These are phyloP conservation scores for Hoplodrina ambigua DNA, from an alignment of 2,888 invertebrate species.

Conservation along the genomic window DNA sequence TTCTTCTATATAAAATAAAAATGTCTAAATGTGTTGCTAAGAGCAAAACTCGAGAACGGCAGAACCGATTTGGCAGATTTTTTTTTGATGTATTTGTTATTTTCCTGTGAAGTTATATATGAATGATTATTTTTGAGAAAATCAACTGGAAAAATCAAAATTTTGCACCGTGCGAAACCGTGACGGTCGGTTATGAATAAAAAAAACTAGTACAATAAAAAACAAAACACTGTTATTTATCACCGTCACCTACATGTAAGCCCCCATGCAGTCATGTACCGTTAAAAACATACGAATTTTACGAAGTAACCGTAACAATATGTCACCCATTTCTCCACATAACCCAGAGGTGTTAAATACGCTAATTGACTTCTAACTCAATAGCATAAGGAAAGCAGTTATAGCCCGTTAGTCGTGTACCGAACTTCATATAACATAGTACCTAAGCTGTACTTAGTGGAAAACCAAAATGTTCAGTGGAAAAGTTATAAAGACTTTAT, in stretches of 20 bases:
- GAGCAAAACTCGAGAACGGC: too few species aligned
- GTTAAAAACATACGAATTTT: conserved; percentile 63
- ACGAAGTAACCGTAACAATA: conserved; percentile 71
- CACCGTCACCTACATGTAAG: conserved; percentile 42
- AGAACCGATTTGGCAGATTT: too few species aligned
- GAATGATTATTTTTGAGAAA: too few species aligned
- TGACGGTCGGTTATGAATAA: background rate
- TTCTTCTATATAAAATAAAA: too few species aligned
- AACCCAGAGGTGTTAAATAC: conserved; percentile 79
- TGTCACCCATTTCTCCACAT: conserved; percentile 77
- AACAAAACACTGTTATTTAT: conserved; percentile 26
- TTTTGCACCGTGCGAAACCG: too few species aligned
- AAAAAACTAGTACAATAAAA: conserved; percentile 1
- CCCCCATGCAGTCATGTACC: conserved; percentile 60
- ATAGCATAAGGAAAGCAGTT: conserved; percentile 74
- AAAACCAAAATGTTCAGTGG: conserved; percentile 49
- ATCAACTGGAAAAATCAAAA: too few species aligned
- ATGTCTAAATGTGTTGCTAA: too few species aligned
- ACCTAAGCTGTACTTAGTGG: conserved; percentile 10
- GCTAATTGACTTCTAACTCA: conserved; percentile 78
- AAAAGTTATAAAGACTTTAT: conserved; percentile 34
- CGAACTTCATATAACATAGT: conserved; percentile 58
- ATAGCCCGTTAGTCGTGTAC: conserved; percentile 75
- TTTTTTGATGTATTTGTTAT: too few species aligned
- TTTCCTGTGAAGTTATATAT: too few species aligned